Base-by-base conservation (phyloP, 2,113 vertebrate species). In the Takifugu bimaculatus region DNA sequence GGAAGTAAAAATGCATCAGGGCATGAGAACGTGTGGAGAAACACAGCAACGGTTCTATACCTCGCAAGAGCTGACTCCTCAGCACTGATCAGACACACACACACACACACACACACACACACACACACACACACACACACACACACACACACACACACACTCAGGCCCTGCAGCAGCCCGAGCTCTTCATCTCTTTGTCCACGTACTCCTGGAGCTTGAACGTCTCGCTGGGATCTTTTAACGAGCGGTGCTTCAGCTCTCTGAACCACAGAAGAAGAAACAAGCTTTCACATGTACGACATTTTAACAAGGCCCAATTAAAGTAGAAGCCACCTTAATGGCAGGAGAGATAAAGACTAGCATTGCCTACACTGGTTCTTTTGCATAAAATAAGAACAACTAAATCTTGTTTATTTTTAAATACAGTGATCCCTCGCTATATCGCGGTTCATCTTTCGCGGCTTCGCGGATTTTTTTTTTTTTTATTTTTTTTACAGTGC, bases 201-300 rank as follows among this genome's bases (percentile, higher is more conserved):
- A 98, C 89, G 0, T 95, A 98, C 72, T 97, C 96, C 0, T 97
- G 94, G 44, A 97, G 94, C 74, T 88, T 93, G 82, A 98, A 97
- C 84, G 77, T 92, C 75, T 95, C 94, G 0, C 80, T 89, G 75
- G 93, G 88, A 60, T 90, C 83, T 76, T 93, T 94, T 76, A 77
- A 82, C 54, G 90, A 90, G 52, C 94, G 82, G 85, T 97, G 94
- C 76, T 94, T 96, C 85, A 98, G 69, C 70, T 96, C 95, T 84
- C 95, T 97, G 50, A 55, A 14, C 5, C 5, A 11, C 47, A 66
- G 32, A 25, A 27, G 26, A 28, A 39, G 11, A 43, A 42, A 20
- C 14, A 13, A 35, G 6, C 5, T 35, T 35, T 35, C 32, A 35
- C 2, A 35, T 35, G 4, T 35, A 6, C 32, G 29, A 39, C 35